These are phyloP conservation scores for Hyles lineata DNA, from an alignment of 2,888 invertebrate species.

Conservation along the genomic window DNA sequence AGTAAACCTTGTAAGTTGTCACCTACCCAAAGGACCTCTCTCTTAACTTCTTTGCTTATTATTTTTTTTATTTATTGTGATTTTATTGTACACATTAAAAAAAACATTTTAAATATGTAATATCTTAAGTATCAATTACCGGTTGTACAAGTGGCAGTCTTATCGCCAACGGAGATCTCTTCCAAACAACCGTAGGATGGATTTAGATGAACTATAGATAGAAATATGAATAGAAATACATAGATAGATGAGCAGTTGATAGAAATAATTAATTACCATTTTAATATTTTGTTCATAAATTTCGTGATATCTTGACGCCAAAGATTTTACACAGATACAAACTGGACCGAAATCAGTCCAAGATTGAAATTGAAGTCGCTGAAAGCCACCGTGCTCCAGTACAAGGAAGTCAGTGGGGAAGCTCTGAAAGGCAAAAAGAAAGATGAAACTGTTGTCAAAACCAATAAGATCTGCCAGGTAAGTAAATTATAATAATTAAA, in stretches of 20 bases:
- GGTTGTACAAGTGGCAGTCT: no score
- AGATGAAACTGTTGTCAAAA: constrained; percentile 73
- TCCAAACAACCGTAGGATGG: no score
- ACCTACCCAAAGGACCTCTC: no score
- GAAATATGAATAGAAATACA: background rate
- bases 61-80: no score
- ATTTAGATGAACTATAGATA: background rate
- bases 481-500: constrained; percentile 36
- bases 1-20: background rate
- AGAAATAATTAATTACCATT: background rate
- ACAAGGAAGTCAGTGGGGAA: constrained; percentile 73
- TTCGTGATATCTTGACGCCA: background rate
- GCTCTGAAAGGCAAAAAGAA: constrained; percentile 78
- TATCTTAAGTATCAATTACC: no score
- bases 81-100: no score
- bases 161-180: no score
- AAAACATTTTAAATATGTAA: no score
- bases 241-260: background rate
- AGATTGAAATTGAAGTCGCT: constrained; percentile 72
- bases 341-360: constrained; percentile 69
- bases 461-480: constrained; percentile 80
- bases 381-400: constrained; percentile 68
- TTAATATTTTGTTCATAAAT: background rate
- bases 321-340: constrained; percentile 57
- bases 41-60: no score